Conservation (phyloP, 2,113 vertebrate species). For the Hippocampus zosterae region DNA sequence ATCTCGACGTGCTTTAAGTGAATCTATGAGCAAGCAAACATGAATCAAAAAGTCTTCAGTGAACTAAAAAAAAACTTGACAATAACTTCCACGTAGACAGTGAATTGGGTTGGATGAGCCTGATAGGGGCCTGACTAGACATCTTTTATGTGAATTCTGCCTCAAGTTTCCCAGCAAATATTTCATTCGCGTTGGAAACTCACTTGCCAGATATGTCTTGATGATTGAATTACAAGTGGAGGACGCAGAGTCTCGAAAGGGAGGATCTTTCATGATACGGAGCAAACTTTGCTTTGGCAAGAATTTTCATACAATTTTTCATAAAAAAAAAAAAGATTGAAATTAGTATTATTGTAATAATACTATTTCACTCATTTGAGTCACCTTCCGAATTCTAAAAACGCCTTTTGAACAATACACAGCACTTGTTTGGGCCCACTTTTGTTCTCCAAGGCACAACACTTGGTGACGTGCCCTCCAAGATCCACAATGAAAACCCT, state of each 20-base stretch:
- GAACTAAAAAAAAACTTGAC: neutral
- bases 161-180: conserved; percentile 22
- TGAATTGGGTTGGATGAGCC: conserved; percentile 18
- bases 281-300: neutral
- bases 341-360: neutral
- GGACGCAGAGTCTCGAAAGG: conserved; percentile 6
- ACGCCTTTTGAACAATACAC: no score
- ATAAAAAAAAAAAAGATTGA: neutral
- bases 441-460: no score
- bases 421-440: no score
- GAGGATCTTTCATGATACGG: neutral
- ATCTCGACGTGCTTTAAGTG: conserved; percentile 9
- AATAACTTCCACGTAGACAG: conserved; percentile 29
- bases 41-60: conserved; percentile 6
- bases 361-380: neutral
- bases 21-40: conserved; percentile 8
- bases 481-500: no score
- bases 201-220: conserved; percentile 2
- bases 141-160: conserved; percentile 21
- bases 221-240: conserved; percentile 13
- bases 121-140: conserved; percentile 27
- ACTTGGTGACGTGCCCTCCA: no score
- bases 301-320: neutral
- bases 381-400: no score
- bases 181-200: conserved; percentile 24